phyloP scores from a whole-genome alignment of 2,797 vertebrate genomes.

The Rhyacichthys aspro region DNA sequence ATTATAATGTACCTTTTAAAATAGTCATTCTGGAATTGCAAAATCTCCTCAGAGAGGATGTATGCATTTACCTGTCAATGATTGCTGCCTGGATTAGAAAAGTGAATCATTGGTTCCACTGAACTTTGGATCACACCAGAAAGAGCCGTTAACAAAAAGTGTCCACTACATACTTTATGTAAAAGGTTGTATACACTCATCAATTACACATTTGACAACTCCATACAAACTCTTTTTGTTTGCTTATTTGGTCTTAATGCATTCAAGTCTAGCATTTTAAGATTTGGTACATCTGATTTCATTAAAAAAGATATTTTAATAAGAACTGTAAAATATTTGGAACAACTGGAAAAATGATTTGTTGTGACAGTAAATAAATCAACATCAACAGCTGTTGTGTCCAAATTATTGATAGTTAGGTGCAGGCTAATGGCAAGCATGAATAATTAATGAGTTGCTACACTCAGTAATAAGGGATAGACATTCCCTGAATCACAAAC shows the following conservation, averaged over 20 bases:
- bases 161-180: not conserved
- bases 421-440: not conserved
- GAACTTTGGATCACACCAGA: conserved; percentile 42
- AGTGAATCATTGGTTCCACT: conserved; percentile 42
- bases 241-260: too few relatives aligned
- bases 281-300: not conserved
- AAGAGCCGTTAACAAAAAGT: conserved; percentile 1
- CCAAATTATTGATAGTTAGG: not conserved
- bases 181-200: not conserved
- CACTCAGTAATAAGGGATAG: conserved; percentile 1
- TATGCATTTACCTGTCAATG: conserved; percentile 29
- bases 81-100: conserved; percentile 31
- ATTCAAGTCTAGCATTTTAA: too few relatives aligned
- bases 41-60: not conserved
- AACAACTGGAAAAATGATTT: too few relatives aligned
- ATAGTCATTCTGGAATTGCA: not conserved
- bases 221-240: too few relatives aligned
- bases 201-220: too few relatives aligned
- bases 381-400: not conserved
- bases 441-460: not conserved
- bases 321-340: not conserved
- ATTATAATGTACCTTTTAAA: not conserved
- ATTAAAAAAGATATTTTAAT: not conserved
- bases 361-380: too few relatives aligned
- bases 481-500: conserved; percentile 2